These are phyloP conservation scores for Peromyscus leucopus DNA, from an alignment of 2,113 vertebrate species.

Conservation along the genomic window DNA sequence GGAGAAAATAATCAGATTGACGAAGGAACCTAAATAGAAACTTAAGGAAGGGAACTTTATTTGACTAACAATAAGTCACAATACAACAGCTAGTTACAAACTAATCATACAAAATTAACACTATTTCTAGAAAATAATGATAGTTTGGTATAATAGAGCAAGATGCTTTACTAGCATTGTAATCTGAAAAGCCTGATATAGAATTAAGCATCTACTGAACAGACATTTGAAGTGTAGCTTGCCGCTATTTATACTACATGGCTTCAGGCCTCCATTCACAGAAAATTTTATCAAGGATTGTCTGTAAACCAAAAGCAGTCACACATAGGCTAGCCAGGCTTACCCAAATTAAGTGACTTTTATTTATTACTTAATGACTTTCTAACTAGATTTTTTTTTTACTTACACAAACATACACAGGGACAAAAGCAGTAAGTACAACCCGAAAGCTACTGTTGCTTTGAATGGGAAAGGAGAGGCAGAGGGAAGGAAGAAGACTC, in stretches of 20 bases:
- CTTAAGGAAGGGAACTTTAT: neutral
- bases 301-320: neutral
- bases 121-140: slow-evolving; percentile 27
- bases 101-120: slow-evolving; percentile 34
- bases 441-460: neutral
- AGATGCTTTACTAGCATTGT: slow-evolving; percentile 9
- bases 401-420: neutral
- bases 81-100: neutral
- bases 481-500: neutral
- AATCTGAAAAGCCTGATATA: neutral
- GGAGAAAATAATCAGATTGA: neutral
- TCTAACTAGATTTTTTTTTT: neutral
- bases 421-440: neutral
- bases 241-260: neutral
- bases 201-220: neutral
- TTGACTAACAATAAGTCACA: slow-evolving; percentile 25
- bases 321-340: neutral
- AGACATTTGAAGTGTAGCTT: neutral
- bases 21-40: neutral
- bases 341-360: neutral
- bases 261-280: neutral
- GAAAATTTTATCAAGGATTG: neutral
- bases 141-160: neutral
- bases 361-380: neutral
- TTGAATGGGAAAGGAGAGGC: neutral